Evolutionary conservation across 2,797 vertebrate species (phyloP).

Genomic region (Hydrocynus forskahlii): DNA sequence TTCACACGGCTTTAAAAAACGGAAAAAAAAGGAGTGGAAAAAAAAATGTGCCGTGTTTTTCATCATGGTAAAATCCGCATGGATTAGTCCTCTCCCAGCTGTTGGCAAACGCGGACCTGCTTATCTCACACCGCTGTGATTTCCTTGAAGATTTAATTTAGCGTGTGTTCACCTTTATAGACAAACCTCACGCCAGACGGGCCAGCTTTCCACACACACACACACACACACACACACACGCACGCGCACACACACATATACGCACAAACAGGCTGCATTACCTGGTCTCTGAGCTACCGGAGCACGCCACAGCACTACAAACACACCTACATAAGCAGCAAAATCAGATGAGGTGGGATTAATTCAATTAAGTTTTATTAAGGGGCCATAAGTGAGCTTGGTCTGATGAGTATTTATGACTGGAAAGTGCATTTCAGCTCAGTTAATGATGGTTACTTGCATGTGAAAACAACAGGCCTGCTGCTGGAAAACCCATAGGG

Average conservation of each 20-base stretch:
- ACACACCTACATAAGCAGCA: conserved; percentile 43
- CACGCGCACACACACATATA: neutral
- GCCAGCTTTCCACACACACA: conserved; percentile 20
- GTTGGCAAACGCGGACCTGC: conserved; percentile 64
- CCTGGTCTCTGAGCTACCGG: conserved; percentile 75
- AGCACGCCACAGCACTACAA: conserved; percentile 46
- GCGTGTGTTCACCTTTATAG: conserved; percentile 54
- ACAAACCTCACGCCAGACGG: conserved; percentile 4
- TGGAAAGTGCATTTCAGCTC: conserved; percentile 64
- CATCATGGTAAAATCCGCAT: conserved; percentile 66
- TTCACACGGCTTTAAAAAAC: conserved; percentile 39
- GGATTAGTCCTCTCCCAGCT: conserved; percentile 73
- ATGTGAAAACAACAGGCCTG: conserved; percentile 43
- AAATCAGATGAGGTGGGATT: conserved; percentile 54
- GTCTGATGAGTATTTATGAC: conserved; percentile 67
- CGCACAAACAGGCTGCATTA: conserved; percentile 57
- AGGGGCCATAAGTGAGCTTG: conserved; percentile 59
- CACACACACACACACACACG: neutral
- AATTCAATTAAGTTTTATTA: conserved; percentile 82
- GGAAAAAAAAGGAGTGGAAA: neutral
- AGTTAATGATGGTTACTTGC: conserved; percentile 43
- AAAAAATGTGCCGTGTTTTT: conserved; percentile 52
- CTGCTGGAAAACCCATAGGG: conserved; percentile 51
- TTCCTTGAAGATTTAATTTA: conserved; percentile 73
- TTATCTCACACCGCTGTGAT: conserved; percentile 68